Percentiles rank a stretch among this genome's conserved stretches.
Conservation (phyloP, 2,797 vertebrate genomes). For the Myotis daubentonii region DNA sequence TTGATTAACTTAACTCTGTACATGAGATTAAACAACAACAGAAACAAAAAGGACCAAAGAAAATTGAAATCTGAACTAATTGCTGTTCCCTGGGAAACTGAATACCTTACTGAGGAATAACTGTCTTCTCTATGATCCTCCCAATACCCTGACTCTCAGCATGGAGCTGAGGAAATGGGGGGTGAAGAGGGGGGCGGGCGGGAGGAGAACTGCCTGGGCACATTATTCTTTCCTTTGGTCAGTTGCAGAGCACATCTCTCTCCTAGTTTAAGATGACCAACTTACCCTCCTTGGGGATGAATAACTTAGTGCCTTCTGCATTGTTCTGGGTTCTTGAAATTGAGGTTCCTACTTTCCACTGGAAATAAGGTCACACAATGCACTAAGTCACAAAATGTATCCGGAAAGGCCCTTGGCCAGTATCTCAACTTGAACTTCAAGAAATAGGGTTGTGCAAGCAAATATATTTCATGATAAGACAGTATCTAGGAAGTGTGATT, state of each 20-base stretch:
- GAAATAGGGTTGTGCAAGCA: not conserved
- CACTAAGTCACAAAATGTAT: not conserved
- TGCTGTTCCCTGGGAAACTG: not conserved
- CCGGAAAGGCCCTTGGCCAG: not conserved
- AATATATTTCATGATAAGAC: not conserved
- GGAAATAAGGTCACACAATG: not conserved
- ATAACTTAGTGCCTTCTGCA: not conserved
- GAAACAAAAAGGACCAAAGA: not conserved
- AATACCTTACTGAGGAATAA: not conserved
- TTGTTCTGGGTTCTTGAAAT: not conserved
- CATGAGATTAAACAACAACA: not conserved
- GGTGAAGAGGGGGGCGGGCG: not conserved
- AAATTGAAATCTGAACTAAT: not conserved
- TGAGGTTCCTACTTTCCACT: not conserved
- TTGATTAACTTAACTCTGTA: not conserved
- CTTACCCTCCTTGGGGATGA: not conserved
- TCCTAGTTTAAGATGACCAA: not conserved
- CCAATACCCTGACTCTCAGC: not conserved
- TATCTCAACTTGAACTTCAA: constrained; percentile 22
- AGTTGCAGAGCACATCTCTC: not conserved
- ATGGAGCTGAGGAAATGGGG: not conserved
- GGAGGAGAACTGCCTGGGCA: not conserved
- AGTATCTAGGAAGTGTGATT: not conserved
- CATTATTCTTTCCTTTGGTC: not conserved
- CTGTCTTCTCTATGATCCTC: not conserved